A percentile compares a stretch with the other conserved stretches of the same genome.
Evolutionary conservation across 2,113 vertebrate species (phyloP).

Genomic region (Oreochromis spilurus): DNA sequence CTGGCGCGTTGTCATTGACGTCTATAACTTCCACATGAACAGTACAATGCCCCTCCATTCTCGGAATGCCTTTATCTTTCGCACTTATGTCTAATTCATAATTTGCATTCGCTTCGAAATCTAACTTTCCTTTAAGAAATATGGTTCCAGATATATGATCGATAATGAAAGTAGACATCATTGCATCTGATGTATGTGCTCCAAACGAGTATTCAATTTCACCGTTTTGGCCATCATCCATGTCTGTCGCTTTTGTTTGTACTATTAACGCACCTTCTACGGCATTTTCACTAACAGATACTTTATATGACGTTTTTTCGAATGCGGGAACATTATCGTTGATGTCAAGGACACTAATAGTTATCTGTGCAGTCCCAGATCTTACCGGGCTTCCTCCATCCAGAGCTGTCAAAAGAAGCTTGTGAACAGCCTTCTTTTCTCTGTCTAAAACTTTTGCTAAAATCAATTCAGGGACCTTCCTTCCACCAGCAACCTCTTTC

Average conservation of each 20-base stretch:
- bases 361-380: slow-evolving; percentile 54
- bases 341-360: slow-evolving; percentile 62
- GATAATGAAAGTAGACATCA: slow-evolving; percentile 67
- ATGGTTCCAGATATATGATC: slow-evolving; percentile 70
- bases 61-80: slow-evolving; percentile 62
- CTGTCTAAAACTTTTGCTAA: slow-evolving; percentile 65
- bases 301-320: slow-evolving; percentile 26
- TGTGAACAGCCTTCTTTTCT: slow-evolving; percentile 65
- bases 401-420: slow-evolving; percentile 69
- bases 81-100: slow-evolving; percentile 75
- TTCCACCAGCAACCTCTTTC: slow-evolving; percentile 6
- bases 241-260: slow-evolving; percentile 23
- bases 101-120: slow-evolving; percentile 57
- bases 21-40: slow-evolving; percentile 62
- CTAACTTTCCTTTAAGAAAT: slow-evolving; percentile 62
- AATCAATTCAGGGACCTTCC: slow-evolving; percentile 62
- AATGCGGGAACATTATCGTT: slow-evolving; percentile 79
- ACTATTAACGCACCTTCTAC: slow-evolving; percentile 1
- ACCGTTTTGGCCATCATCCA: slow-evolving; percentile 77
- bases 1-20: slow-evolving; percentile 67
- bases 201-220: slow-evolving; percentile 69
- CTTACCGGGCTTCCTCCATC: slow-evolving; percentile 63
- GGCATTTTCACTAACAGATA: slow-evolving; percentile 25
- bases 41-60: slow-evolving; percentile 56
- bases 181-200: slow-evolving; percentile 59